Percentiles rank a stretch among this genome's conserved stretches.
Evolutionary conservation across 1,140 invertebrate species (phyloP).

Genomic region (Batillaria attramentaria): DNA sequence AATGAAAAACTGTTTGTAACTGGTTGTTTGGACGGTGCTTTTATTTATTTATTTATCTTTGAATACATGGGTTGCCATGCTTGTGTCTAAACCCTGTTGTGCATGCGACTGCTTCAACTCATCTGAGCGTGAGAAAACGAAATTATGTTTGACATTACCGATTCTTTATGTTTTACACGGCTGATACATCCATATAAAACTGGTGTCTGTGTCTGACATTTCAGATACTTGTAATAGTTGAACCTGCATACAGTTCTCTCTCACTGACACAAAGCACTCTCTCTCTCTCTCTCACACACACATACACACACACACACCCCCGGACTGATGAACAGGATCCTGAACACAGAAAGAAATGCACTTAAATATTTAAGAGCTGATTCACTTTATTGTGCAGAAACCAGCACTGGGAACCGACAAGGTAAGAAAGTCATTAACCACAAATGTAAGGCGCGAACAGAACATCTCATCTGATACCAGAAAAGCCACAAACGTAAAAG

Average conservation of each 20-base stretch:
- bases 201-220: not conserved
- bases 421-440: too few species aligned
- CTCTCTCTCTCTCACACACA: not conserved
- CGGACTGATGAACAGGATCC: not conserved
- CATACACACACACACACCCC: not conserved
- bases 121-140: not conserved
- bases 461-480: too few species aligned
- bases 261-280: not conserved
- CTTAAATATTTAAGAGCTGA: not conserved
- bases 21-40: too few species aligned
- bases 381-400: slow-evolving; percentile 22
- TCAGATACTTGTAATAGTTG: too few species aligned
- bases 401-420: slow-evolving; percentile 11
- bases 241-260: not conserved
- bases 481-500: too few species aligned
- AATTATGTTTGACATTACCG: not conserved
- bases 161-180: not conserved
- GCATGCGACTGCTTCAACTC: not conserved
- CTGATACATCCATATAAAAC: not conserved
- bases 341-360: not conserved
- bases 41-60: too few species aligned
- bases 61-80: not conserved
- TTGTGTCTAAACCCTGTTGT: not conserved
- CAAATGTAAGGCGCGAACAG: too few species aligned
- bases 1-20: too few species aligned